Percentiles rank a stretch among this genome's conserved stretches.
These are phyloP conservation scores for Pangasius mekongensis DNA, from an alignment of 2,797 vertebrate genomes.

Conservation along the genomic window DNA sequence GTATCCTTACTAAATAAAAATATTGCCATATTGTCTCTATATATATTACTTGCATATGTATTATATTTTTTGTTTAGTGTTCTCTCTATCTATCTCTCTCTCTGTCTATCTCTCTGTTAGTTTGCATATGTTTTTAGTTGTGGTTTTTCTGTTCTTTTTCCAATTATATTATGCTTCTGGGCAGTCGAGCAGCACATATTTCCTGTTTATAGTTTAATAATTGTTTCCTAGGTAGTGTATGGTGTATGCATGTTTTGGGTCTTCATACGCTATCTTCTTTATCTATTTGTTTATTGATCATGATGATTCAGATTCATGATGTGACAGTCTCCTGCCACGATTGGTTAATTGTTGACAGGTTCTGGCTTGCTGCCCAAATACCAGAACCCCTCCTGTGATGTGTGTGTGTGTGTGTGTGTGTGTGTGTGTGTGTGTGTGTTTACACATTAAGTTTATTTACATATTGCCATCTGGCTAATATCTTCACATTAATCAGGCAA, in stretches of 20 bases:
- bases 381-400: constrained; percentile 61
- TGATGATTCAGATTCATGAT: constrained; percentile 38
- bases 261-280: neutral
- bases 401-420: constrained; percentile 27
- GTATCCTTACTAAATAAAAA: neutral
- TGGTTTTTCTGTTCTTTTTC: neutral
- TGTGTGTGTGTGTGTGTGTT: neutral
- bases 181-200: neutral
- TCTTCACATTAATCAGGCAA: neutral
- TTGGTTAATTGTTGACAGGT: constrained; percentile 63
- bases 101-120: neutral
- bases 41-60: too few species aligned
- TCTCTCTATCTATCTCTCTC: neutral
- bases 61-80: neutral
- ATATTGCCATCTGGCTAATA: too few species aligned
- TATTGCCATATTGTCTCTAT: neutral
- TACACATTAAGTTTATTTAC: neutral
- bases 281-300: constrained; percentile 1
- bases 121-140: neutral
- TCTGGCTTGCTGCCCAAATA: constrained; percentile 60
- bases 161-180: neutral
- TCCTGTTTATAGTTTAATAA: constrained; percentile 12
- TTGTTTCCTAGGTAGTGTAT: neutral
- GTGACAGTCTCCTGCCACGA: constrained; percentile 35
- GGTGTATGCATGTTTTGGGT: neutral